These are phyloP conservation scores for Tichodroma muraria DNA, from an alignment of 2,113 vertebrate genomes.

Conservation along the genomic window DNA sequence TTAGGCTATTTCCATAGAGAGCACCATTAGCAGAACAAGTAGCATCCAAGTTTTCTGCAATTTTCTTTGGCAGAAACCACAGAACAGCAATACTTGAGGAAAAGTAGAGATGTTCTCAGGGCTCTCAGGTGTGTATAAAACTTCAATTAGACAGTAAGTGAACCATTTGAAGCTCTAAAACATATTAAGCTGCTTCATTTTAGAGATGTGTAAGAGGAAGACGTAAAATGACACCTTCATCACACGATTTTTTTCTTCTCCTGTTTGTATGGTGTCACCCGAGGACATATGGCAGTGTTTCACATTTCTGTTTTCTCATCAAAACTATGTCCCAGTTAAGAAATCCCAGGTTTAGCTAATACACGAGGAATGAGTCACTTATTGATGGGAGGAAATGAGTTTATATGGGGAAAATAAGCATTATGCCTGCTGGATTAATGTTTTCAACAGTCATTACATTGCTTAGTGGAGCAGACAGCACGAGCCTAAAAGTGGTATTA, in stretches of 20 bases:
- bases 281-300: not conserved
- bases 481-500: not conserved
- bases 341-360: not conserved
- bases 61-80: not conserved
- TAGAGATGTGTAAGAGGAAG: not conserved
- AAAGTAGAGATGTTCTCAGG: not conserved
- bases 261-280: not conserved
- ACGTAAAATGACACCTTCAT: not conserved
- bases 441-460: not conserved
- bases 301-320: not conserved
- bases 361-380: not conserved
- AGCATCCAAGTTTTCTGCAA: not conserved
- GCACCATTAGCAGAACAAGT: not conserved
- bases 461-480: not conserved
- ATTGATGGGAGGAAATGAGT: not conserved
- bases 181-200: not conserved
- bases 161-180: not conserved
- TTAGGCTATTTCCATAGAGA: not conserved
- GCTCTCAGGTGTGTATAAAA: not conserved
- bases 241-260: not conserved
- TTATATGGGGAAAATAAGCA: not conserved
- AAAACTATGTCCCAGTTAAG: not conserved
- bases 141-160: not conserved
- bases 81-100: not conserved
- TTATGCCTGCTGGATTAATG: not conserved